Evolutionary conservation across 2,888 invertebrate species (phyloP).

Genomic region (Drosophila recens): DNA sequence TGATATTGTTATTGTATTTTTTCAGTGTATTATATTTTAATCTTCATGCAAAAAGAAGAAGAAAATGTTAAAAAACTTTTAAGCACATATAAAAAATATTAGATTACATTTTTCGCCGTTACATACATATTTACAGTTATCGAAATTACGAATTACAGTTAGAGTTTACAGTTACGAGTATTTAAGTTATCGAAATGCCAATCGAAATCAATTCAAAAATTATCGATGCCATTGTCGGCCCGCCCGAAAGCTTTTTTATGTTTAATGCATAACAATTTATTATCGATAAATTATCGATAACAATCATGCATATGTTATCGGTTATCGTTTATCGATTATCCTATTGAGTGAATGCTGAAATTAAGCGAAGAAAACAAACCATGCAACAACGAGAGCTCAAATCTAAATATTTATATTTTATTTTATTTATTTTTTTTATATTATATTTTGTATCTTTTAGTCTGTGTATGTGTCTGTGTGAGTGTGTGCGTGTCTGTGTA

Average conservation of each 20-base stretch:
- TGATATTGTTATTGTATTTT: slow-evolving; percentile 32
- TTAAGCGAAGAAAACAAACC: slow-evolving; percentile 44
- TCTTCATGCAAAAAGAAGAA: slow-evolving; percentile 69
- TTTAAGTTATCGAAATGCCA: slow-evolving; percentile 22
- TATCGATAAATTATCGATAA: not conserved
- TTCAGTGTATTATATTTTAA: slow-evolving; percentile 1
- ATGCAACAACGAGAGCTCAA: slow-evolving; percentile 64
- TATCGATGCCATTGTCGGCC: not conserved
- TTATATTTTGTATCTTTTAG: slow-evolving; percentile 24
- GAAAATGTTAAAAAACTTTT: slow-evolving; percentile 63
- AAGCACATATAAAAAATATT: slow-evolving; percentile 75
- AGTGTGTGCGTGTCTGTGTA: slow-evolving; percentile 33
- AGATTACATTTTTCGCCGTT: slow-evolving; percentile 30
- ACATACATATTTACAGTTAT: slow-evolving; percentile 54
- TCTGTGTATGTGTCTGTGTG: slow-evolving; percentile 42
- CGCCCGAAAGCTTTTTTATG: slow-evolving; percentile 33
- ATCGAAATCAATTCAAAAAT: not conserved
- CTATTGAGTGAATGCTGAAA: slow-evolving; percentile 39
- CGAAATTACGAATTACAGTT: slow-evolving; percentile 13
- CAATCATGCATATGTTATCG: too few species aligned
- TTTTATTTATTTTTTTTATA: slow-evolving; percentile 14
- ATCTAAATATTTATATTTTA: slow-evolving; percentile 44
- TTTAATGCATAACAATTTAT: not conserved
- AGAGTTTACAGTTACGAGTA: slow-evolving; percentile 5
- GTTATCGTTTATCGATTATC: slow-evolving; percentile 18